Evolutionary conservation across 2,888 invertebrate genomes (phyloP), one percentile per base, ranked within the genome.

Genomic region (Elysia crispata): DNA sequence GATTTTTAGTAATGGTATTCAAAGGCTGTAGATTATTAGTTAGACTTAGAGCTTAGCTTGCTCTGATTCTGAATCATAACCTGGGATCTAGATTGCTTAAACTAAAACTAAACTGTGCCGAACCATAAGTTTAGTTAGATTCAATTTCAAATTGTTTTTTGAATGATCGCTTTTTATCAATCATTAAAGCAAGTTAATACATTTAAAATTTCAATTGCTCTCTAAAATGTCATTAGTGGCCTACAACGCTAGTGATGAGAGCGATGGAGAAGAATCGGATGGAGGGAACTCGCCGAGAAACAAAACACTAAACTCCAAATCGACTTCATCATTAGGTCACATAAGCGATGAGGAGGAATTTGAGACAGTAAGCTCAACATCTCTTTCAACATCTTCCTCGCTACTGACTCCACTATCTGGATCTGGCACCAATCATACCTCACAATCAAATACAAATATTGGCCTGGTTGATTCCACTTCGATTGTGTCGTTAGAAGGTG

Each of bases 181-280:
- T n/a, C n/a, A n/a, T n/a, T n/a, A n/a, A n/a, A n/a, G n/a, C n/a
- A n/a, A n/a, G n/a, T n/a, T n/a, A n/a, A n/a, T n/a, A n/a, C n/a
- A n/a, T n/a, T n/a, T n/a, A n/a, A n/a, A n/a, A n/a, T n/a, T n/a
- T n/a, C n/a, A n/a, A n/a, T n/a, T n/a, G 41, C 3, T 41, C 3
- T 41, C 11, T 11, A 11, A 41, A 41, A 87, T 88, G 87, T 87
- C 87, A n/a, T 83, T 89, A 30, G 89, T 89, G 54, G 87, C 87
- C n/a, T 89, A 88, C 79, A 86, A 84, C 79, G 85, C 87, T 5
- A 88, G 88, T 76, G 86, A 86, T 67, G 84, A 83, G 23, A 84
- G 83, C 70, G 88, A 87, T 50, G 84, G 83, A 5, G 87, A 85
- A 75, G 87, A 86, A 67, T 81, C 41, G 25, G 85, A 86, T 54